Evolutionary conservation across 2,888 invertebrate genomes (phyloP), one percentile per base, ranked within the genome.

Genomic region (Lasioglossum figueresi): DNA sequence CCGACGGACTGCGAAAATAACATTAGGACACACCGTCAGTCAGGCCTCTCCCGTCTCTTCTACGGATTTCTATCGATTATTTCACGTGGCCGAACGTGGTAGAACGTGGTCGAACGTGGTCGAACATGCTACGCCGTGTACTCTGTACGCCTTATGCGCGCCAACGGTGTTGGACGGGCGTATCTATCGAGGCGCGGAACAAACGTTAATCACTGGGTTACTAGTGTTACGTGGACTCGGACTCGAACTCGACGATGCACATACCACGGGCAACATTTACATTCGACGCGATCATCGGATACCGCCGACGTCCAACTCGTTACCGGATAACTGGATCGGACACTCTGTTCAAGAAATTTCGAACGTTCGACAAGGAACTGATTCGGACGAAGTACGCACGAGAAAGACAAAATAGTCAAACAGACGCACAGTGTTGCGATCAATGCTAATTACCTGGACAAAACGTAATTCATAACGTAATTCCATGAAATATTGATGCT

Each of bases 1-100:
- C 94, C 95, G 95, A 95, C 93, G 90, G 95, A 95, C 95, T 95
- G 94, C 92, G 94, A 93, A 95, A 95, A 95, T 79, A 94, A 94
- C 88, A 95, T 93, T 92, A 92, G 90, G 90, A 90, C 87, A 91
- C 88, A 89, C 90, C 87, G 89, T 92, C 90, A 92, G 90, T 93
- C 89, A 93, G 87, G 89, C 82, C 80, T 82, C 80, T 82, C 77
- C 82, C 78, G 79, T 80, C 75, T 71, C 84, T 80, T 71, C 84
- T 83, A 86, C 78, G 76, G 52, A 86, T 77, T 87, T 63, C 71
- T 79, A 63, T 72, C 82, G 73, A 82, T 86, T 81, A 85, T 73
- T 73, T 86, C 73, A 76, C 45, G 59, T 66, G 70, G 63, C 48
- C 37, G 31, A 31, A 66, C 63, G 52, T 52, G 52, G 52, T n/a